Base-by-base conservation (phyloP, 2,113 vertebrate genomes). In the Xyliphius kryptos region DNA sequence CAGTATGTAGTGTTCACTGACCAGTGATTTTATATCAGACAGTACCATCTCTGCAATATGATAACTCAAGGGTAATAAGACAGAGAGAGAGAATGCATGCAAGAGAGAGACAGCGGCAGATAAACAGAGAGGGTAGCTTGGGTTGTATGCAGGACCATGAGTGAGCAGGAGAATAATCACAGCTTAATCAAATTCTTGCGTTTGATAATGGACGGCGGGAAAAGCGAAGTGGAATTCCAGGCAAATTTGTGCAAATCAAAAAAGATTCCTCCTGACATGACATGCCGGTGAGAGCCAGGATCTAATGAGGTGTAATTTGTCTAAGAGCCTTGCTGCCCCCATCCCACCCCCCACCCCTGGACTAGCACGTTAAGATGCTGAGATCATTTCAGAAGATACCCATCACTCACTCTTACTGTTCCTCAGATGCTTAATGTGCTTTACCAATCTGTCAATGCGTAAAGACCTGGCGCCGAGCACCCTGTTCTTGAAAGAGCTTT, bases 171-270 rank as follows among this genome's bases (percentile, higher is more conserved):
- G 92, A 95, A 93, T 97, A 97, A 97, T 94, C 93, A 90, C 83
- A 82, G 87, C 86, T 87, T 97, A 98, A 98, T 97, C 92, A 80
- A 91, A 97, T 98, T 95, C 93, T 89, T 88, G 86, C 88, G 89
- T 96, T 89, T 84, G 95, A 97, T 97, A 98, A 97, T 97, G 92
- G 94, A 95, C 90, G 91, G 89, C 88, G 76, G 89, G 92, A 91
- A 94, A 59, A 95, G 97, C 94, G 92, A 92, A 92, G 89, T 86
- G 94, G 92, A 94, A 96, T 94, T 95, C 92, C 90, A 91, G 90
- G 92, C 92, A 95, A 93, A 97, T 95, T 94, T 95, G 91, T 95
- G 91, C 91, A 93, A 97, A 97, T 97, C 92, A 95, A 94, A 95
- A 94, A 95, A 94, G 91, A 95, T 95, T 94, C 90, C 89, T 90